Percentiles rank a stretch among this genome's conserved stretches.
Evolutionary conservation across 1,140 invertebrate genomes (phyloP).

Genomic region (Mycetomoellerius zeteki): DNA sequence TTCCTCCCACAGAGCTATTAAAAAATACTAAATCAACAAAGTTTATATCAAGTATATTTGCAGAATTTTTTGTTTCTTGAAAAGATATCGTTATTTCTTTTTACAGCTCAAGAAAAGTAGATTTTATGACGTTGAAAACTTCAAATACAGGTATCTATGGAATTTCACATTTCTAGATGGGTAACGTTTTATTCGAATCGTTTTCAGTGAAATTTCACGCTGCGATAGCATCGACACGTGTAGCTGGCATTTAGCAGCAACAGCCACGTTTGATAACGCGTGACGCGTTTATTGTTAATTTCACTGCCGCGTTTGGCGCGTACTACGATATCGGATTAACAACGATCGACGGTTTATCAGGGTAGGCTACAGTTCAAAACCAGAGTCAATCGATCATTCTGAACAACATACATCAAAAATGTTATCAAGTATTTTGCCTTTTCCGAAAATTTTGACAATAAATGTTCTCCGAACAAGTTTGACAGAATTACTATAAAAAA

Average conservation of each 20-base stretch:
- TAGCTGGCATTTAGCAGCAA: constrained; percentile 48
- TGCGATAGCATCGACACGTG: constrained; percentile 42
- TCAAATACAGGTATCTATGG: background rate
- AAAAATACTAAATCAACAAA: background rate
- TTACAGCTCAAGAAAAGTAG: constrained; percentile 6
- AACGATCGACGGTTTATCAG: constrained; percentile 50
- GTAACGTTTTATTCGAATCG: constrained; percentile 26
- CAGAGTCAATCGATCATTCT: constrained; percentile 44
- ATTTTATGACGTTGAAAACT: constrained; percentile 15
- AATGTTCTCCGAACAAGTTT: background rate
- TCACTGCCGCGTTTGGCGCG: constrained; percentile 26
- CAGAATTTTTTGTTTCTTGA: background rate
- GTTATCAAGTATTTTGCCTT: constrained; percentile 9
- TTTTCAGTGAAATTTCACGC: constrained; percentile 43
- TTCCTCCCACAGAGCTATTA: background rate
- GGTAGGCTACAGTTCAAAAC: constrained; percentile 14
- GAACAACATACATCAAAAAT: constrained; percentile 36
- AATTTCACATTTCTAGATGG: background rate
- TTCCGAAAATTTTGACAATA: constrained; percentile 5
- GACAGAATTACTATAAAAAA: background rate
- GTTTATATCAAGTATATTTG: background rate
- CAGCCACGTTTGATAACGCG: constrained; percentile 49
- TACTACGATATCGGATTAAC: constrained; percentile 44
- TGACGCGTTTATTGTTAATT: constrained; percentile 62
- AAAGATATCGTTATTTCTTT: background rate